Percentiles rank a stretch among this genome's conserved stretches.
Evolutionary conservation across 2,797 vertebrate genomes (phyloP).

Genomic region (Sebastes minor): DNA sequence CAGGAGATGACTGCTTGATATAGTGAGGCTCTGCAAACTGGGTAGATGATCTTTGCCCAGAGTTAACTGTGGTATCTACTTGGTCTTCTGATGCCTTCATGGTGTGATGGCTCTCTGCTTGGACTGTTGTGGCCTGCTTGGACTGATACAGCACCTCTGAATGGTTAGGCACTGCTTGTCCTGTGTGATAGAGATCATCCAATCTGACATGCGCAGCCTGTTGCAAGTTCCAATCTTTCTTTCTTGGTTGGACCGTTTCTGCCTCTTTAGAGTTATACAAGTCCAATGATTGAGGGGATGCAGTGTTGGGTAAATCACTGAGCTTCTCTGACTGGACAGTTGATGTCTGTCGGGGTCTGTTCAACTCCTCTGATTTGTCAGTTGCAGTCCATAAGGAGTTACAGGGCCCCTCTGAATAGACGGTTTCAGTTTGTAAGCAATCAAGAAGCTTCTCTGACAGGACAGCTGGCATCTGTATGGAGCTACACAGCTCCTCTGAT

Average conservation of each 20-base stretch:
- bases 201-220: conserved; percentile 1
- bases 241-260: conserved; percentile 20
- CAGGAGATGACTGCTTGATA: conserved; percentile 42
- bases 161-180: conserved; percentile 4
- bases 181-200: conserved; percentile 31
- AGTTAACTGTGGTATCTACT: conserved; percentile 14
- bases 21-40: conserved; percentile 38
- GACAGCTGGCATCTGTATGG: conserved; percentile 15
- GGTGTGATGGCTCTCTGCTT: conserved; percentile 25
- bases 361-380: conserved; percentile 40
- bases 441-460: conserved; percentile 36
- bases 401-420: conserved; percentile 7
- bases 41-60: conserved; percentile 39
- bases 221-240: conserved; percentile 2
- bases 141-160: conserved; percentile 18
- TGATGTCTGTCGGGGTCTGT: conserved; percentile 2
- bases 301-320: not conserved
- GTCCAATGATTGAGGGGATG: conserved; percentile 26
- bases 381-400: conserved; percentile 20
- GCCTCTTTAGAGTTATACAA: conserved; percentile 18
- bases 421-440: conserved; percentile 23
- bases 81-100: conserved; percentile 41
- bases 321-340: conserved; percentile 21
- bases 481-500: conserved; percentile 18
- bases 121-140: conserved; percentile 28